These are phyloP conservation scores for Sebastes wilsoni DNA, from an alignment of 2,797 vertebrate genomes.

Conservation along the genomic window DNA sequence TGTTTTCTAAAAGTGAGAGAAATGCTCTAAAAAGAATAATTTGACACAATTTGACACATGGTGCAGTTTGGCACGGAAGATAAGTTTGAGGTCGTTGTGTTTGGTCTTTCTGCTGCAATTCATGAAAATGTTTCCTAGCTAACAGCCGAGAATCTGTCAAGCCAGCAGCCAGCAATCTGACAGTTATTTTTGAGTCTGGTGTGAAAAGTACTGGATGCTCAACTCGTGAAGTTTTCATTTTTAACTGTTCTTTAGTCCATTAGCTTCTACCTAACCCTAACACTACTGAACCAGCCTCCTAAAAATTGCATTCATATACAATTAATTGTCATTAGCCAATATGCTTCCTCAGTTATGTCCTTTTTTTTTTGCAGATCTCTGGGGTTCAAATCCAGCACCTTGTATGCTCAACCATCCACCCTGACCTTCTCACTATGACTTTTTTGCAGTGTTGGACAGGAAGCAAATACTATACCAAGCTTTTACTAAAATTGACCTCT, in stretches of 20 bases:
- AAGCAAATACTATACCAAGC: neutral
- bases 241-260: neutral
- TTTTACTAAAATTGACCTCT: neutral
- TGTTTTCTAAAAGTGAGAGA: neutral
- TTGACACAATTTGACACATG: neutral
- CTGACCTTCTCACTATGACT: neutral
- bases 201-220: neutral
- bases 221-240: neutral
- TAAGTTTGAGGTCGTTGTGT: neutral
- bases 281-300: neutral
- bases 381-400: neutral
- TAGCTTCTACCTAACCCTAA: neutral
- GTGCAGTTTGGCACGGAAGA: neutral
- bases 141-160: constrained; percentile 6
- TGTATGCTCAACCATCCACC: neutral
- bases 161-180: neutral
- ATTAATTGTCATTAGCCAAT: neutral
- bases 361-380: neutral
- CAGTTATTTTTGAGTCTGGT: constrained; percentile 3
- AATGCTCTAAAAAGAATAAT: neutral
- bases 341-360: neutral
- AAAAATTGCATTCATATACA: neutral
- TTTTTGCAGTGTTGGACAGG: neutral
- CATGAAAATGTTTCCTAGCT: neutral
- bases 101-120: neutral